Evolutionary conservation across 1,140 invertebrate species (phyloP).

Genomic region (Aphidius ervi): DNA sequence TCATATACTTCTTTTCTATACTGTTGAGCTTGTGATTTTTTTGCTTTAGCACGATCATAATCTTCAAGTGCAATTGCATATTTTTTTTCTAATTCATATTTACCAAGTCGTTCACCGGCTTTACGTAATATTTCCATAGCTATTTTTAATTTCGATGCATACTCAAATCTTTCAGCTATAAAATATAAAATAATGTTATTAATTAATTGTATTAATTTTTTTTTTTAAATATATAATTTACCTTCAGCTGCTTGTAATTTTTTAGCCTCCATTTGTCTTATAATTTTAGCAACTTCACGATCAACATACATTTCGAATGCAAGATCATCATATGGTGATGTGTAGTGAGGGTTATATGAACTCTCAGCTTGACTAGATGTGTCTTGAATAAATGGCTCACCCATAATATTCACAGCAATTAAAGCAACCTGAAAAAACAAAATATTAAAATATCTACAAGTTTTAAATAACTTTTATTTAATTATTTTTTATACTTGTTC

Average conservation of each 20-base stretch:
- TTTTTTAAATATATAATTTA: conserved; percentile 31
- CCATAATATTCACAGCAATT: conserved; percentile 74
- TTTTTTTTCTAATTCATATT: conserved; percentile 85
- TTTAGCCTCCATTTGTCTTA: conserved; percentile 81
- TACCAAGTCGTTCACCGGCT: conserved; percentile 83
- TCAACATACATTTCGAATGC: conserved; percentile 97
- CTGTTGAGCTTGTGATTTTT: conserved; percentile 85
- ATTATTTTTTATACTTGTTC: conserved; percentile 67
- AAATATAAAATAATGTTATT: conserved; percentile 9
- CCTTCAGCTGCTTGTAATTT: conserved; percentile 79
- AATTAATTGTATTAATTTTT: conserved; percentile 3
- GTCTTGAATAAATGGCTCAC: conserved; percentile 53
- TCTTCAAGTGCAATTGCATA: conserved; percentile 88
- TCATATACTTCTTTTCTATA: conserved; percentile 69
- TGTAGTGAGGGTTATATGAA: conserved; percentile 59
- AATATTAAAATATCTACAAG: conserved; percentile 12
- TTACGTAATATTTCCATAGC: conserved; percentile 77
- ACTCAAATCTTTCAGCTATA: conserved; percentile 84
- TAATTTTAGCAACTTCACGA: conserved; percentile 82
- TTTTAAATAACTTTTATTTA: neutral
- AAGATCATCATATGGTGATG: conserved; percentile 89
- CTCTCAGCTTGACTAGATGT: conserved; percentile 42
- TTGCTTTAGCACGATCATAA: conserved; percentile 81
- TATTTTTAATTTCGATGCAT: conserved; percentile 82
- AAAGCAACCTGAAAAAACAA: conserved; percentile 59